Evolutionary conservation across 2,888 invertebrate genomes (phyloP), one percentile per base, ranked within the genome.

Genomic region (Pristionchus entomophagus): DNA sequence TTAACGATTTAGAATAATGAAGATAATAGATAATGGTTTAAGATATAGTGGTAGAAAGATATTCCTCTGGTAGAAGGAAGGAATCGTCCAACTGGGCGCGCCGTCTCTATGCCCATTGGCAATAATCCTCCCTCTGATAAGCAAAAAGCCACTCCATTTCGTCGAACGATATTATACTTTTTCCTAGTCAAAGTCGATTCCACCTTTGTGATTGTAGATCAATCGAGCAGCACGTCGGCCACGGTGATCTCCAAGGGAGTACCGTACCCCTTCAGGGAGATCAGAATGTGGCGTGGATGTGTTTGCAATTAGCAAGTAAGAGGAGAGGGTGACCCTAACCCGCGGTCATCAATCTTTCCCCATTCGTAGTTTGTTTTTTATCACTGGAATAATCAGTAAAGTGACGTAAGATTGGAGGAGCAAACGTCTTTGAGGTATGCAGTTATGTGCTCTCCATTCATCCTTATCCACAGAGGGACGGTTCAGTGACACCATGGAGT

Each of bases 91-190:
- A 22, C 1, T 1, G 35, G 32, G 6, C 32, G 19, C 22, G 22
- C 4, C 19, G 35, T 65, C 22, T 35, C 65, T 19, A 32, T 65
- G 41, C 41, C 73, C 26, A 26, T 19, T 38, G 73, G 73, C 73
- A 73, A 73, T 73, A 73, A 73, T 41, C 73, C 73, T n/a, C 38
- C 73, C 45, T 69, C 73, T 73, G 73, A 73, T 73, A 73, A 73
- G 73, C 73, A 73, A 45, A 73, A 73, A 73, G 73, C n/a, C 73
- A 26, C 12, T 26, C 6, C 12, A 45, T 45, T 73, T 73, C 26
- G 41, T 8, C 41, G 22, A 73, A 41, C 26, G 22, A 73, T 41
- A 41, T 38, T 73, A 22, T 22, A 35, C 73, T 41, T 73, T 73
- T 73, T 73, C 19, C 56, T n/a, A 19, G 19, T 32, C 29, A 35